Conservation (phyloP, 2,113 vertebrate species). For the Barbus barbus region DNA sequence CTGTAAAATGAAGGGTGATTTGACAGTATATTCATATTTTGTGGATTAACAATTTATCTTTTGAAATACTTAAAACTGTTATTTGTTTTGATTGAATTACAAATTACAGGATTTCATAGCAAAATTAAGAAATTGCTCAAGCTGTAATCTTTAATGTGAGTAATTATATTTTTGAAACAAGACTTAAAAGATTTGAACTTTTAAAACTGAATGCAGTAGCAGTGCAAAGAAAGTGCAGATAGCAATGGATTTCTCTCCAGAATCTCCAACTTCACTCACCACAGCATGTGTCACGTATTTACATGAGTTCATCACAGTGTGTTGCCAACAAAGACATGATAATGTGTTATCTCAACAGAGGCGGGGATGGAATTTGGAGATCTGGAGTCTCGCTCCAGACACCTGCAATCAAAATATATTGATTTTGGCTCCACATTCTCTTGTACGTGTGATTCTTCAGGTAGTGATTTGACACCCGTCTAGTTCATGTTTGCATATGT, state of each 20-base stretch:
- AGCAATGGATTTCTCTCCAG: background rate
- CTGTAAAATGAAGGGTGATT: background rate
- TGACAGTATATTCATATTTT: too few relatives aligned
- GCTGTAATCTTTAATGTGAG: background rate
- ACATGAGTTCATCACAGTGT: slow-evolving; percentile 16
- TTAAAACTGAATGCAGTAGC: background rate
- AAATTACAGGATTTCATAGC: background rate
- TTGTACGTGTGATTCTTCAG: slow-evolving; percentile 34
- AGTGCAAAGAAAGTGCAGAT: background rate
- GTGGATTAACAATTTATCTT: background rate
- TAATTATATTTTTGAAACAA: background rate
- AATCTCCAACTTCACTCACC: slow-evolving; percentile 17
- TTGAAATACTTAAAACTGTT: background rate
- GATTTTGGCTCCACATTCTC: slow-evolving; percentile 47
- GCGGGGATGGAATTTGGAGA: slow-evolving; percentile 31
- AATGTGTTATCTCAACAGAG: slow-evolving; percentile 50
- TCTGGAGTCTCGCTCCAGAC: slow-evolving; percentile 21
- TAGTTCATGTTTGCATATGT: slow-evolving; percentile 42
- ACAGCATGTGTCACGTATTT: slow-evolving; percentile 31
- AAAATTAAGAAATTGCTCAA: background rate
- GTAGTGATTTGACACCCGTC: slow-evolving; percentile 22
- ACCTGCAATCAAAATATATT: slow-evolving; percentile 51
- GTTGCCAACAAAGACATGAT: slow-evolving; percentile 47
- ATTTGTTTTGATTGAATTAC: background rate
- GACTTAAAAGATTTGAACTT: background rate